Conservation (phyloP, 2,113 vertebrate genomes). For the human region DNA sequence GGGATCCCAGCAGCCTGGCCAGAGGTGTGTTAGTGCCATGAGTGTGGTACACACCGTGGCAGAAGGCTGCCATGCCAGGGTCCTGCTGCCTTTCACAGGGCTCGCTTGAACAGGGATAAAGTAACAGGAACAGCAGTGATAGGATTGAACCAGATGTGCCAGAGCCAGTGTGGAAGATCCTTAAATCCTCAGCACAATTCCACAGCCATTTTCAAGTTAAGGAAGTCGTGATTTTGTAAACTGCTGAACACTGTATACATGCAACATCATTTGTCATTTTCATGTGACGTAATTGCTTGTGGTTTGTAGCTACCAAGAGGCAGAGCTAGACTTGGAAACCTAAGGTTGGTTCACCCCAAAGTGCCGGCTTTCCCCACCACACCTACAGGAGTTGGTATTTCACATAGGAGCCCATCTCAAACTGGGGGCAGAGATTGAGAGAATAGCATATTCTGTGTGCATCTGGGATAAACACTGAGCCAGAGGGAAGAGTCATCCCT, state of each 20-base stretch:
- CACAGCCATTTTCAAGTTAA: too few species aligned
- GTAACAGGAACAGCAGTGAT: fast-evolving
- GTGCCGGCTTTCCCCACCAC: fast-evolving
- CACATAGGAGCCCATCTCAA: not conserved
- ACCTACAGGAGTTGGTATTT: not conserved
- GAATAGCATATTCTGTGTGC: fast-evolving
- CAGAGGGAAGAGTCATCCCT: not conserved
- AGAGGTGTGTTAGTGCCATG: fast-evolving
- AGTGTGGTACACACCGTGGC: fast-evolving
- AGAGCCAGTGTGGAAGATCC: fast-evolving
- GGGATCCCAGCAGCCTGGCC: not conserved
- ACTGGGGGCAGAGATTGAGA: not conserved
- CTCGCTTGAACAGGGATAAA: not conserved
- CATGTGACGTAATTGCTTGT: fast-evolving
- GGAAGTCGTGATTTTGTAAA: not conserved
- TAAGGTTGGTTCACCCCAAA: not conserved
- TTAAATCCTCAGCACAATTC: not conserved
- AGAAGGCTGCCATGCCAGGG: not conserved
- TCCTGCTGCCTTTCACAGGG: not conserved
- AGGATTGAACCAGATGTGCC: not conserved
- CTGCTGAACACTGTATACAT: too few species aligned
- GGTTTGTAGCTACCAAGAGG: not conserved
- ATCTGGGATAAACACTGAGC: not conserved
- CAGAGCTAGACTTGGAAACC: not conserved
- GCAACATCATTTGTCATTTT: not conserved